Percentiles rank a stretch among this genome's conserved stretches.
Evolutionary conservation across 1,140 invertebrate genomes (phyloP).

Genomic region (Bombus huntii): DNA sequence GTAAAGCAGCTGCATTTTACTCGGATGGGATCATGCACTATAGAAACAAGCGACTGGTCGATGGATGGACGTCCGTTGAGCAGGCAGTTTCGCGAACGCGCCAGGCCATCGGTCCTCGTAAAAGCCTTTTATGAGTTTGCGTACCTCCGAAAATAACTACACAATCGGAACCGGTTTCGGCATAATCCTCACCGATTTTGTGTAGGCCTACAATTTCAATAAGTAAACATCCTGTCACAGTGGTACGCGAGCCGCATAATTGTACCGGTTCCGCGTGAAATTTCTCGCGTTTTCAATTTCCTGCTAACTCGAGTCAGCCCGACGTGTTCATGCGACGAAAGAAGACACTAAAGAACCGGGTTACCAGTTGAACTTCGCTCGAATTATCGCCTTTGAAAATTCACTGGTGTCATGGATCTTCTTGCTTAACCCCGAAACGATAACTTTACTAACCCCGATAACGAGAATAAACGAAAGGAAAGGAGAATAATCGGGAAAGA

Average conservation of each 20-base stretch:
- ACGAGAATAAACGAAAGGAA: neutral
- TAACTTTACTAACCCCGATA: neutral
- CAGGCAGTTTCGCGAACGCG: neutral
- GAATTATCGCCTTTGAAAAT: neutral
- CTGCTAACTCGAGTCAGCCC: neutral
- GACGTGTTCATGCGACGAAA: neutral
- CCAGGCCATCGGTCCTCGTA: slow-evolving; percentile 57
- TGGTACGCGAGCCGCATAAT: slow-evolving; percentile 31
- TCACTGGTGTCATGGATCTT: neutral
- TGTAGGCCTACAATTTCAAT: slow-evolving; percentile 52
- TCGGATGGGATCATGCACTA: neutral
- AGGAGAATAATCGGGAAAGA: too few species aligned
- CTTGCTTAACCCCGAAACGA: neutral
- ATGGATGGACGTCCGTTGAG: neutral
- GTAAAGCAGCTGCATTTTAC: neutral
- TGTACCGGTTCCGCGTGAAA: slow-evolving; percentile 9
- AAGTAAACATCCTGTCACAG: slow-evolving; percentile 41
- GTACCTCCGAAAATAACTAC: slow-evolving; percentile 69
- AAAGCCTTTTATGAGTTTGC: slow-evolving; percentile 67
- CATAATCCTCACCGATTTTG: slow-evolving; percentile 61
- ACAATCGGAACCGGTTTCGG: slow-evolving; percentile 69
- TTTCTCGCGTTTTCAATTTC: slow-evolving; percentile 1
- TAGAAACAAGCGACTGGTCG: neutral
- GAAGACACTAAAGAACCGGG: neutral
- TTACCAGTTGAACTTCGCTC: neutral